phyloP scores from a whole-genome alignment of 2,797 vertebrate genomes.

The Protonibea diacanthus region DNA sequence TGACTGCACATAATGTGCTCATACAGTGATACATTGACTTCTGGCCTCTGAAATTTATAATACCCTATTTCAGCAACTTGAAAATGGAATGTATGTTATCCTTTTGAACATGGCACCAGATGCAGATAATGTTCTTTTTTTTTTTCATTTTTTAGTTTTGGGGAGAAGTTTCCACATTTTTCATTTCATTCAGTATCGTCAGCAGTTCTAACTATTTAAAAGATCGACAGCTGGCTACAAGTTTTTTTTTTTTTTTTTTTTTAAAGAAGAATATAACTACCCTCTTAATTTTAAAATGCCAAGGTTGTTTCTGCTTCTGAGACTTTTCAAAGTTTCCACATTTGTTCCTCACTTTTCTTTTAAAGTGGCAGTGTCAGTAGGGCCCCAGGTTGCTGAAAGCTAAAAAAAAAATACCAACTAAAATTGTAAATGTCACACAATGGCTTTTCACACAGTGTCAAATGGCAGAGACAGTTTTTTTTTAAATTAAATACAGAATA shows the following conservation, averaged over 20 bases:
- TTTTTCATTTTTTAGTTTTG: conserved; percentile 2
- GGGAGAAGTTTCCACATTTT: conserved; percentile 13
- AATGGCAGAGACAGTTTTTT: conserved; percentile 4
- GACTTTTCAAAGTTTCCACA: conserved; percentile 21
- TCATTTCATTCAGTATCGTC: conserved; percentile 40
- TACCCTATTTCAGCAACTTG: background rate
- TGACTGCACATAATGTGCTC: conserved; percentile 3
- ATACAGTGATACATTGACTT: background rate
- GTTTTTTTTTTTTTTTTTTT: no score
- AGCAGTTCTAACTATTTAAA: conserved; percentile 34
- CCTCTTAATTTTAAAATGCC: conserved; percentile 51
- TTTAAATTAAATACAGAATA: background rate
- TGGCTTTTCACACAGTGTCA: conserved; percentile 23
- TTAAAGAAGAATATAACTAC: conserved; percentile 10
- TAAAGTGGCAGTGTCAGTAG: conserved; percentile 49
- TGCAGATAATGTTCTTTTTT: background rate
- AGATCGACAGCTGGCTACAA: conserved; percentile 41
- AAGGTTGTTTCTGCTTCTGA: conserved; percentile 42
- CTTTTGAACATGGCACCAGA: background rate
- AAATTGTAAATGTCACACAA: conserved; percentile 45
- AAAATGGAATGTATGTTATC: conserved; percentile 9
- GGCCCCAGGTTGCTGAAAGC: conserved; percentile 6
- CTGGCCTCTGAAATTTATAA: background rate
- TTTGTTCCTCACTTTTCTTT: conserved; percentile 31
- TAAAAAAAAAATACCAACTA: background rate